These are phyloP conservation scores for Willisornis vidua DNA, from an alignment of 2,113 vertebrate species.

Conservation along the genomic window DNA sequence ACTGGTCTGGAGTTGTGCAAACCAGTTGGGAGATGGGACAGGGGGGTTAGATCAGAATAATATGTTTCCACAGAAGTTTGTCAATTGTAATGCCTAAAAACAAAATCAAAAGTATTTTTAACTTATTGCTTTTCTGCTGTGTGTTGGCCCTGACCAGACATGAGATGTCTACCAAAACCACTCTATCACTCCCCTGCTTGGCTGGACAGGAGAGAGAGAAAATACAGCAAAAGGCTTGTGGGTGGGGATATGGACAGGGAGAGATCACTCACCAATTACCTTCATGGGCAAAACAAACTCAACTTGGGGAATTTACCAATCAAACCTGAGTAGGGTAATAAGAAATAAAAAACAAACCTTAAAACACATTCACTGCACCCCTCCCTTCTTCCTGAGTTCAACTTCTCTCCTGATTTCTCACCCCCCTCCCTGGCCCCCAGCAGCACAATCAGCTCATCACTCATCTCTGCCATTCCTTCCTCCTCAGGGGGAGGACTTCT, in stretches of 20 bases:
- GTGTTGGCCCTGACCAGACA: neutral
- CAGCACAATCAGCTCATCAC: neutral
- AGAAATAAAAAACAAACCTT: neutral
- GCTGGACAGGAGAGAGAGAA: neutral
- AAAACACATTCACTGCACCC: neutral
- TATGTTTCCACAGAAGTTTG: neutral
- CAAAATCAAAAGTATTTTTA: fast-evolving
- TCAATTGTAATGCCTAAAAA: neutral
- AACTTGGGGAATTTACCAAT: neutral
- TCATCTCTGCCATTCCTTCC: neutral
- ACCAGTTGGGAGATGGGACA: neutral
- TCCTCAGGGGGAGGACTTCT: neutral
- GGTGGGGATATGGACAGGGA: neutral
- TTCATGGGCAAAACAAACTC: neutral
- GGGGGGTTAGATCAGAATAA: neutral
- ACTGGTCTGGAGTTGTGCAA: neutral
- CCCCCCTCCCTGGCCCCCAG: neutral
- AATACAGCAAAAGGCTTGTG: neutral
- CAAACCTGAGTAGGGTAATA: neutral
- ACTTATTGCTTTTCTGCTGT: neutral
- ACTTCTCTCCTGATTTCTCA: neutral
- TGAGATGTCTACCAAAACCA: neutral
- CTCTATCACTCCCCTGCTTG: neutral
- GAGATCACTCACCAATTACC: neutral
- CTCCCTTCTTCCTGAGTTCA: neutral